phyloP scores from a whole-genome alignment of 92 coral and sea anemone genomes.

The Zoanthus sansibaricus region DNA sequence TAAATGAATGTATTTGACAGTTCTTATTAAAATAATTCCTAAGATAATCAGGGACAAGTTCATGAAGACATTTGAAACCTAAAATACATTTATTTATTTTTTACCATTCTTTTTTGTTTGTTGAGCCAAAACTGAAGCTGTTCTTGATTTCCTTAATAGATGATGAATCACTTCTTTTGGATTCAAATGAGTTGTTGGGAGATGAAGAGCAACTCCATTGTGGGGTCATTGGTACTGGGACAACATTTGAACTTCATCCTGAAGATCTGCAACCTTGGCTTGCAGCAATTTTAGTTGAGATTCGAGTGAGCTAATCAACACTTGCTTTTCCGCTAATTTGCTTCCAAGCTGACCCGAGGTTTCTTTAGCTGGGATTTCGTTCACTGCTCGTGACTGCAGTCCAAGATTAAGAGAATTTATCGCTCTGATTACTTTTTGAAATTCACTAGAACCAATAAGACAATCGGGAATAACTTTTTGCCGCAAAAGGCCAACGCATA shows the following conservation, averaged over 20 bases:
- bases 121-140: constrained; percentile 30
- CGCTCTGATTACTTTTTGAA: constrained; percentile 14
- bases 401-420: constrained; percentile 10
- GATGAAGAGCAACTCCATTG: constrained; percentile 6
- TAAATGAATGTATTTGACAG: too few relatives aligned
- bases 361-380: background rate
- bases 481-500: constrained; percentile 4
- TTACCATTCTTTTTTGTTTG: constrained; percentile 38
- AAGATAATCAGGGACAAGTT: too few relatives aligned
- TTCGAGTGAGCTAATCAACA: constrained; percentile 19
- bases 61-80: too few relatives aligned
- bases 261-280: constrained; percentile 1
- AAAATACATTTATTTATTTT: too few relatives aligned
- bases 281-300: constrained; percentile 1
- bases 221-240: too few relatives aligned
- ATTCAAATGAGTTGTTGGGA: background rate
- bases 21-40: too few relatives aligned
- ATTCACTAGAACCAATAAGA: background rate
- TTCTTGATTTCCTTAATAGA: constrained; percentile 34
- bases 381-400: constrained; percentile 6
- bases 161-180: background rate
- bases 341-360: background rate
- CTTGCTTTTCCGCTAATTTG: constrained; percentile 5
- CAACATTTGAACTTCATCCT: constrained; percentile 5
- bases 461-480: background rate